Base-by-base conservation (phyloP, 2,113 vertebrate species). In the Scartelaos histophorus region DNA sequence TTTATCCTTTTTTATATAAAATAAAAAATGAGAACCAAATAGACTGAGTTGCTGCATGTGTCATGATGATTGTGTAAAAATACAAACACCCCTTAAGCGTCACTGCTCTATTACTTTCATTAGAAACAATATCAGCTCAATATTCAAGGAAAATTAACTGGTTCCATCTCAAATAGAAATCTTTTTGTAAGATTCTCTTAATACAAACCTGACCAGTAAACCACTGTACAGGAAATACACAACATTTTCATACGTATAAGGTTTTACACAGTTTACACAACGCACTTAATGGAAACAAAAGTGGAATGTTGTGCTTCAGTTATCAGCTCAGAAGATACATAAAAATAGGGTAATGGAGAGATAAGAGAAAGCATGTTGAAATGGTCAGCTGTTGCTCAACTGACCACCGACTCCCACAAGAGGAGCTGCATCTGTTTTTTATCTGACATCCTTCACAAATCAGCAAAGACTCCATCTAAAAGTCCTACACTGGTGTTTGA, bases 351-450 rank as follows among this genome's bases (percentile, higher is more conserved):
- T 38, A 64, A 64, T 38, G 61, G 17, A n/a, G 16, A 64, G 29
- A 64, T 64, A 64, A 64, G 29, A n/a, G 16, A 16, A 3, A 61
- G 13, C 12, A 24, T 43, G 61, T 43, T 64, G 61, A 38, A 64
- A 64, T n/a, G 17, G 61, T 64, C 29, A 38, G 29, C 29, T 64
- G 29, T 64, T 64, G 61, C 61, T 64, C 61, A 64, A 64, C 61
- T 38, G 34, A 64, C 58, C 58, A 9, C 13, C 25, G 19, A 19
- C 61, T 64, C 61, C 61, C 58, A 61, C 56, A 34, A 29, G 25
- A 61, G 16, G 38, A n/a, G 17, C 34, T 38, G 29, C 15, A 64
- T 64, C 61, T n/a, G 16, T 7, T 3, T 38, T 64, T 64, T 38
- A 43, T 64, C 34, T 4, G 11, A 64, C 15, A 35, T 35, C 25